Conservation (phyloP, 2,113 vertebrate species). For the Laticauda colubrina region DNA sequence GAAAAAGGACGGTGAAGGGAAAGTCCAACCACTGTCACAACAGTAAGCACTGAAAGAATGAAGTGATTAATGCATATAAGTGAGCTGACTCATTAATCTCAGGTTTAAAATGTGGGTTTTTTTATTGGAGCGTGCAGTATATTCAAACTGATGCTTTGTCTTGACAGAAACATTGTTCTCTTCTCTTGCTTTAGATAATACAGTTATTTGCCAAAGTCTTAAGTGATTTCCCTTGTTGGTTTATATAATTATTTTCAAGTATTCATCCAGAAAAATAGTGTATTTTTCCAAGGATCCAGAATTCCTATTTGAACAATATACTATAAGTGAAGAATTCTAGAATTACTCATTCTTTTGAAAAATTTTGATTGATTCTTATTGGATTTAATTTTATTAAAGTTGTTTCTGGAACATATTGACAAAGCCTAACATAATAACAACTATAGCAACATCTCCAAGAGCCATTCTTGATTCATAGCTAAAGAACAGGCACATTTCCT, state of each 20-base stretch:
- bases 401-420: neutral
- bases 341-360: neutral
- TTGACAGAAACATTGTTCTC: neutral
- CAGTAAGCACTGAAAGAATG: conserved; percentile 1
- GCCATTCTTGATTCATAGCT: neutral
- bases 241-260: neutral
- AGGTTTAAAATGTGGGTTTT: conserved; percentile 14
- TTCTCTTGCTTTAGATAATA: neutral
- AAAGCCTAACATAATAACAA: neutral
- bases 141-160: neutral
- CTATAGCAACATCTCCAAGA: neutral
- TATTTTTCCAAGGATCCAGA: neutral
- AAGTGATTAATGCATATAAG: neutral
- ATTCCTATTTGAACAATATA: neutral
- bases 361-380: neutral
- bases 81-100: conserved; percentile 12
- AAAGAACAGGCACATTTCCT: neutral
- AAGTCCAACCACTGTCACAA: neutral
- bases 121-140: neutral
- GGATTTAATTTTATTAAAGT: neutral
- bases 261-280: neutral
- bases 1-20: neutral
- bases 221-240: neutral
- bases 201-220: conserved; percentile 1
- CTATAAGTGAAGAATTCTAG: neutral